phyloP scores from a whole-genome alignment of 2,797 vertebrate species.

The Pangasius djambal region DNA sequence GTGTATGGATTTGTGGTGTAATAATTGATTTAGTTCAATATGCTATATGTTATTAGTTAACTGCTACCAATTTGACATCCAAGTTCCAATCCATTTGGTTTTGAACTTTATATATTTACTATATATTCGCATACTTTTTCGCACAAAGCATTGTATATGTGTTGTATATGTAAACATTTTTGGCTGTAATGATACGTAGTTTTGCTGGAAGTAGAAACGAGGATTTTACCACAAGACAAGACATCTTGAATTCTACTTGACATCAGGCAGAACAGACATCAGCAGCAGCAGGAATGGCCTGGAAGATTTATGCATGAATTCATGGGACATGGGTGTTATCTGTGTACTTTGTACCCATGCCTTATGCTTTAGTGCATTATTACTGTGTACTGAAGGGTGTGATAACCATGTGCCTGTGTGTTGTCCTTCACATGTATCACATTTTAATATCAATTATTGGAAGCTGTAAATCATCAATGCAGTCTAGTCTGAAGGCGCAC shows the following conservation, averaged over 20 bases:
- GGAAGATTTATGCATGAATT: slow-evolving; percentile 59
- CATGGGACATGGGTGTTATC: slow-evolving; percentile 44
- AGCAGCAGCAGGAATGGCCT: slow-evolving; percentile 66
- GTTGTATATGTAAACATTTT: background rate
- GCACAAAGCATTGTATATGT: background rate
- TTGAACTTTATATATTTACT: background rate
- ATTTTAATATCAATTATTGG: background rate
- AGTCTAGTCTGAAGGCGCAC: background rate
- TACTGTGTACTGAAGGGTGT: background rate
- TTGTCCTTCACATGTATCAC: slow-evolving; percentile 6
- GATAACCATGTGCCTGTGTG: background rate
- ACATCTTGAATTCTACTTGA: background rate
- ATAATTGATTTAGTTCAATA: background rate
- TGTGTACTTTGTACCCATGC: background rate
- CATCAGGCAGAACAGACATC: slow-evolving; percentile 68
- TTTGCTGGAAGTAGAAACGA: background rate
- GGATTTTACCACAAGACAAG: background rate
- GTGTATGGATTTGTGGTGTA: background rate
- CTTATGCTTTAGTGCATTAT: background rate
- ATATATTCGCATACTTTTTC: too few relatives aligned
- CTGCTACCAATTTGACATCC: background rate
- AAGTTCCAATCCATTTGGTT: background rate
- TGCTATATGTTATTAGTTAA: background rate
- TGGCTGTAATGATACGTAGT: background rate
- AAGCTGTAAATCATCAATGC: background rate